A percentile compares a stretch with the other conserved stretches of the same genome.
phyloP scores from a whole-genome alignment of 2,888 invertebrate species.

The Scaptomyza caliginosa region DNA sequence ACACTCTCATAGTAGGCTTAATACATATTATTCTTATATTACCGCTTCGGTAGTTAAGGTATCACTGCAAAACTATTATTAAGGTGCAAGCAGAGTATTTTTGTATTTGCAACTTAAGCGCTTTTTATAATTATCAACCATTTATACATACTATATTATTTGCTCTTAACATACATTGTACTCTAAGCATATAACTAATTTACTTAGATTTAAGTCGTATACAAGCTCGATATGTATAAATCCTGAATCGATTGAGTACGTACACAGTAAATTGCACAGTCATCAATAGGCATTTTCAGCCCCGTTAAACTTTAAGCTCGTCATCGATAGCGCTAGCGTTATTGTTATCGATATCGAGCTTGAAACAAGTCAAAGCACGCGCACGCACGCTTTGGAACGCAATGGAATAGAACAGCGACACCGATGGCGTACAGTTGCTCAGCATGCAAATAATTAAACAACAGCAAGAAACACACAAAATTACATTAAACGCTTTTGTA shows the following conservation, averaged over 20 bases:
- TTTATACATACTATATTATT: conserved; percentile 3
- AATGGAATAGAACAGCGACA: conserved; percentile 50
- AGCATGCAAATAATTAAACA: conserved; percentile 50
- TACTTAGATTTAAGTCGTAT: conserved; percentile 4
- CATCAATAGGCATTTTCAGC: conserved; percentile 43
- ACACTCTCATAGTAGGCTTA: neutral
- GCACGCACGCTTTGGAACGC: conserved; percentile 61
- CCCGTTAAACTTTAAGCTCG: conserved; percentile 17
- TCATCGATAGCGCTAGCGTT: conserved; percentile 1
- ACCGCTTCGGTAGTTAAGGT: conserved; percentile 6
- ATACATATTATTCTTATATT: neutral
- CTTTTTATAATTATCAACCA: neutral
- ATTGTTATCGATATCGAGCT: conserved; percentile 24
- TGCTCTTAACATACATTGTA: neutral
- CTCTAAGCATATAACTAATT: neutral
- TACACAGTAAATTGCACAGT: conserved; percentile 30
- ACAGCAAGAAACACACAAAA: neutral
- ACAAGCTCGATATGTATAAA: conserved; percentile 1
- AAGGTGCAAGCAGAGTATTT: neutral
- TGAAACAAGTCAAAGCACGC: conserved; percentile 32
- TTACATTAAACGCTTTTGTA: conserved; percentile 44
- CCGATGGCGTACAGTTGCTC: conserved; percentile 24
- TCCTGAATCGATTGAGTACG: conserved; percentile 34
- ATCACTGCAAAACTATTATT: neutral
- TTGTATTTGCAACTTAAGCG: conserved; percentile 1